These are phyloP conservation scores for Drosophila guanche DNA, from an alignment of 1,140 invertebrate species.

Conservation along the genomic window DNA sequence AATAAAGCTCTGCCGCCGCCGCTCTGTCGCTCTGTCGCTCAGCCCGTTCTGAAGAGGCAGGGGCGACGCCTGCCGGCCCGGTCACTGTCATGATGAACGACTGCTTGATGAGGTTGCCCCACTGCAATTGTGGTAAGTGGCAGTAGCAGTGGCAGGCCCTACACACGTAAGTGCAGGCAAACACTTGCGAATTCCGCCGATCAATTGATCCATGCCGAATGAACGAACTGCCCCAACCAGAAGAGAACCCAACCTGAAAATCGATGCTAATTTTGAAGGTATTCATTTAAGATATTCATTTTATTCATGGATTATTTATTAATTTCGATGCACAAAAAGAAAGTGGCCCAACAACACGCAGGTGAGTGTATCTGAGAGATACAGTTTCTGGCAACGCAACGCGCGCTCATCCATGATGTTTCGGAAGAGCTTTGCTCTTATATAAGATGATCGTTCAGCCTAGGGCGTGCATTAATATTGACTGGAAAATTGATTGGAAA, in stretches of 20 bases:
- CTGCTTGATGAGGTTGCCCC: neutral
- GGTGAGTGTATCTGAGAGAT: slow-evolving; percentile 19
- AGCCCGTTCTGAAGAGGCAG: slow-evolving; percentile 3
- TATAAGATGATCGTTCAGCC: slow-evolving; percentile 9
- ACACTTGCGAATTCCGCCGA: slow-evolving; percentile 32
- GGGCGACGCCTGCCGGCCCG: slow-evolving; percentile 25
- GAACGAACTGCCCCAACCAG: too few relatives aligned
- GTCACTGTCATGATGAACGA: slow-evolving; percentile 60
- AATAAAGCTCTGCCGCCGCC: slow-evolving; percentile 53
- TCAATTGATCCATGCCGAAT: slow-evolving; percentile 38
- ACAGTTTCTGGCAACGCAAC: slow-evolving; percentile 24
- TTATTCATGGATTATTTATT: slow-evolving; percentile 42
- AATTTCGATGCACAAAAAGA: slow-evolving; percentile 22
- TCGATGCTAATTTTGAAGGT: slow-evolving; percentile 16
- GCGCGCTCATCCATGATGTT: slow-evolving; percentile 18
- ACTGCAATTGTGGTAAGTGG: slow-evolving; percentile 23
- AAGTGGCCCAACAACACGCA: slow-evolving; percentile 17
- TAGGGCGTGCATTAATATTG: slow-evolving; percentile 43
- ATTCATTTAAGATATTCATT: slow-evolving; percentile 45
- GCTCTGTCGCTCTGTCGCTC: slow-evolving; percentile 27
- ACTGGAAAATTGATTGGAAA: slow-evolving; percentile 38
- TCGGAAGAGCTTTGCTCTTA: slow-evolving; percentile 10
- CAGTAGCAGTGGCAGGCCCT: slow-evolving; percentile 23
- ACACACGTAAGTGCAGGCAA: slow-evolving; percentile 59
- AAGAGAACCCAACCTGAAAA: slow-evolving; percentile 4